A percentile compares a stretch with the other conserved stretches of the same genome.
Conservation (phyloP, 2,888 invertebrate genomes). For the Dromius quadrimaculatus region DNA sequence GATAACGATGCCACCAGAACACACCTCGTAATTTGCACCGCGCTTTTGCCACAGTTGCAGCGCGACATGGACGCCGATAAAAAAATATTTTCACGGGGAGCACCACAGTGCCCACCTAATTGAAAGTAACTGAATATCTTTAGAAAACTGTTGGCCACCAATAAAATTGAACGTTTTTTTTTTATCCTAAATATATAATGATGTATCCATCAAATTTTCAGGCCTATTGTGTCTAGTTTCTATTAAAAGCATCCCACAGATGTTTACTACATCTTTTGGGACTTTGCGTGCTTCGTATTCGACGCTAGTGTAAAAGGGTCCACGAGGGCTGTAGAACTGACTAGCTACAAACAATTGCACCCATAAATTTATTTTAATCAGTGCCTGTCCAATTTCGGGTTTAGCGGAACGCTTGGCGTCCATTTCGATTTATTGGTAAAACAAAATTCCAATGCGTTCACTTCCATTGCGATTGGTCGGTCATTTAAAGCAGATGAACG, state of each 20-base stretch:
- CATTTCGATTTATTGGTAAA: conserved; percentile 51
- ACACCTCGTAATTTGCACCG: conserved; percentile 42
- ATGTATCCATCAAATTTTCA: no score
- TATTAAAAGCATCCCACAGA: no score
- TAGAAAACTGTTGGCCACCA: no score
- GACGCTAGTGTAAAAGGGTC: no score
- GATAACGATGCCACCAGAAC: conserved; percentile 27
- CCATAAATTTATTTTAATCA: conserved; percentile 52
- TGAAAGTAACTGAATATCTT: no score
- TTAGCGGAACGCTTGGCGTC: conserved; percentile 45
- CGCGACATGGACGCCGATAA: not conserved
- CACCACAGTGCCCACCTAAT: no score
- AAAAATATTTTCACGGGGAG: no score
- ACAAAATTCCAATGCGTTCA: conserved; percentile 43
- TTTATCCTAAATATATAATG: no score
- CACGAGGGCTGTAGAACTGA: conserved; percentile 30
- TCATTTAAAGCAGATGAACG: conserved; percentile 36
- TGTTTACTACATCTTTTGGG: no score
- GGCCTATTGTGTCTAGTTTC: no score
- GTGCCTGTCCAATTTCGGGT: conserved; percentile 51
- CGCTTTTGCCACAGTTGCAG: conserved; percentile 26
- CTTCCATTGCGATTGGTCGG: conserved; percentile 10
- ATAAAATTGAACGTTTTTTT: no score
- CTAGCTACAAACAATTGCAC: conserved; percentile 51
- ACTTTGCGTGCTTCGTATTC: no score